These are phyloP conservation scores for Turnix velox DNA, from an alignment of 2,113 vertebrate genomes.

Conservation along the genomic window DNA sequence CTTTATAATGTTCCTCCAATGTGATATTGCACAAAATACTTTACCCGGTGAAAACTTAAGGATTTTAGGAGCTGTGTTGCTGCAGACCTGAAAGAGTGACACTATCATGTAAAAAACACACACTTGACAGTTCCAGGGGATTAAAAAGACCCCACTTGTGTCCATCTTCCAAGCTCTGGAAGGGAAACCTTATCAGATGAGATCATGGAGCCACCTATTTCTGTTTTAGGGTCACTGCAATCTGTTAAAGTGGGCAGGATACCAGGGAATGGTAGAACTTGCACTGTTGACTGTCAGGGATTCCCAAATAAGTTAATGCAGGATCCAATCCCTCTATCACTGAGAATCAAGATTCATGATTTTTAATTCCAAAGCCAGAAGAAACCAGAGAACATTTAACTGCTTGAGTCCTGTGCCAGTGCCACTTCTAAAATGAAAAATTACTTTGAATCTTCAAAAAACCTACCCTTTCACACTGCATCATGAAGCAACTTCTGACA, in stretches of 20 bases:
- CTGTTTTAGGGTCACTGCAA: neutral
- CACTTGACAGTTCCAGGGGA: neutral
- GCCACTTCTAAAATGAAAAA: neutral
- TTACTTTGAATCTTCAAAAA: neutral
- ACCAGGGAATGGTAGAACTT: neutral
- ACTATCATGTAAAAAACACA: neutral
- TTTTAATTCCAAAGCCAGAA: neutral
- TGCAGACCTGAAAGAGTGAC: neutral
- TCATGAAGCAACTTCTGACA: neutral
- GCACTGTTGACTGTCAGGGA: neutral
- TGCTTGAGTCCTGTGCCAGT: neutral
- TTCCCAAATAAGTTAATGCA: neutral
- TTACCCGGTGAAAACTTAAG: neutral
- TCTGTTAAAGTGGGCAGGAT: neutral
- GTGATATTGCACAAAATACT: neutral
- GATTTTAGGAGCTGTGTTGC: neutral
- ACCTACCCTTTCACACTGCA: neutral
- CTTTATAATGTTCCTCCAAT: neutral
- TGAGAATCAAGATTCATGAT: neutral
- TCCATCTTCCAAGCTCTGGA: neutral
- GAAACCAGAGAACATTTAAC: neutral
- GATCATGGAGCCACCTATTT: rapidly evolving
- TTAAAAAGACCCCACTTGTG: too few species aligned
- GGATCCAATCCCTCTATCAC: neutral
- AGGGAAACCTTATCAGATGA: neutral